Conservation (phyloP, 2,888 invertebrate species). For the Beris morrisii region DNA sequence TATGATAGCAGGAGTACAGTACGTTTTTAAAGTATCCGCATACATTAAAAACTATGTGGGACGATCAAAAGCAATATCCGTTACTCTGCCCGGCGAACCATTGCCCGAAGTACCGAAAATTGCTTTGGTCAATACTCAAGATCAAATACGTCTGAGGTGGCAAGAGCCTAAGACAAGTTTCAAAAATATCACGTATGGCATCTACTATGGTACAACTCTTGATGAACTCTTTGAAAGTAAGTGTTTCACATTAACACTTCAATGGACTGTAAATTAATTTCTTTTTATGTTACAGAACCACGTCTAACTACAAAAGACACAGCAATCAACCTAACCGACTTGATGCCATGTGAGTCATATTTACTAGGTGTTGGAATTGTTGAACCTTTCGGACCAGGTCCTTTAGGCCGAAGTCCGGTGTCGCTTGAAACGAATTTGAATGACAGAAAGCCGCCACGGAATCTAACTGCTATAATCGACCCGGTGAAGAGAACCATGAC, state of each 20-base stretch:
- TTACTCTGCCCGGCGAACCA: conserved; percentile 52
- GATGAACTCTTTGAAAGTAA: conserved; percentile 65
- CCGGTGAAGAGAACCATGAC: conserved; percentile 58
- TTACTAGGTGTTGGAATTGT: conserved; percentile 70
- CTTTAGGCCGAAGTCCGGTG: conserved; percentile 60
- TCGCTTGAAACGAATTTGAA: conserved; percentile 66
- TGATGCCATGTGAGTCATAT: conserved; percentile 76
- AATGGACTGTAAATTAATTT: background rate
- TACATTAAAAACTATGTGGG: conserved; percentile 60
- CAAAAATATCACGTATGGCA: conserved; percentile 61
- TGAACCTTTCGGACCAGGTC: conserved; percentile 67
- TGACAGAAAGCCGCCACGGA: conserved; percentile 70
- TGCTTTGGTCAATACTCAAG: conserved; percentile 60
- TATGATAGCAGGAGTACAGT: conserved; percentile 57
- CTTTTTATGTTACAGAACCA: conserved; percentile 51
- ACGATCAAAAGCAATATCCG: conserved; percentile 45
- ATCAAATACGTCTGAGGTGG: conserved; percentile 70
- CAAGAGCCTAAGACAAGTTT: conserved; percentile 60
- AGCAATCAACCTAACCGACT: conserved; percentile 61
- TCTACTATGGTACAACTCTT: conserved; percentile 68
- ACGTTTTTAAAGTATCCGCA: conserved; percentile 59
- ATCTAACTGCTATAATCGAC: conserved; percentile 59
- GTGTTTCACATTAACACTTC: conserved; percentile 40
- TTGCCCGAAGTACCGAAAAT: conserved; percentile 45
- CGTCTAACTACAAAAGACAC: conserved; percentile 59